phyloP scores from a whole-genome alignment of 2,888 invertebrate genomes.

The Latrodectus elegans region DNA sequence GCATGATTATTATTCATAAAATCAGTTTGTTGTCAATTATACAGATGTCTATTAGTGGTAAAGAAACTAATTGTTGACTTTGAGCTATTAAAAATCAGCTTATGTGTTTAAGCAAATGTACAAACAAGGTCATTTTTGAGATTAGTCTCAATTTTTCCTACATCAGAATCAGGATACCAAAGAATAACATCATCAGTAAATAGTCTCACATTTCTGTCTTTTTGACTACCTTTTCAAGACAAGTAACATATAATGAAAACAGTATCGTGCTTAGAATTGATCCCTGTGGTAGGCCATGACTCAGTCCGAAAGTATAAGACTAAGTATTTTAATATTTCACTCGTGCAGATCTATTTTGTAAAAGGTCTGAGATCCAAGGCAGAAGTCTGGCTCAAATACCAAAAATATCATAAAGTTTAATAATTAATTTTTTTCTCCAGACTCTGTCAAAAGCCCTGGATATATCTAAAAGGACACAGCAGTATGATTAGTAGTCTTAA shows the following conservation, averaged over 20 bases:
- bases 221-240: neutral
- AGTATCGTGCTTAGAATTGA: constrained; percentile 16
- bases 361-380: constrained; percentile 18
- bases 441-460: neutral
- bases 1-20: too few relatives aligned
- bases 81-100: too few relatives aligned
- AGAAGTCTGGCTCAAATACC: neutral
- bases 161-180: neutral
- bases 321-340: neutral
- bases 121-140: too few relatives aligned
- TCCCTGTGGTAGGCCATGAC: constrained; percentile 14
- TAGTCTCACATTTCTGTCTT: neutral
- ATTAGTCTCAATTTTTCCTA: too few relatives aligned
- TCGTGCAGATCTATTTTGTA: neutral
- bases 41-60: too few relatives aligned
- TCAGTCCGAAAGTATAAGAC: neutral
- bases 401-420: constrained; percentile 8
- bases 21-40: too few relatives aligned
- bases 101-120: too few relatives aligned
- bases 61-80: too few relatives aligned
- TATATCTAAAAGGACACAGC: neutral
- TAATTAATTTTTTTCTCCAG: constrained; percentile 6
- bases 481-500: neutral
- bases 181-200: constrained; percentile 6
- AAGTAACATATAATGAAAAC: neutral